Percentiles rank a stretch among this genome's conserved stretches.
Evolutionary conservation across 2,113 vertebrate genomes (phyloP).

Genomic region (Rattus rattus): DNA sequence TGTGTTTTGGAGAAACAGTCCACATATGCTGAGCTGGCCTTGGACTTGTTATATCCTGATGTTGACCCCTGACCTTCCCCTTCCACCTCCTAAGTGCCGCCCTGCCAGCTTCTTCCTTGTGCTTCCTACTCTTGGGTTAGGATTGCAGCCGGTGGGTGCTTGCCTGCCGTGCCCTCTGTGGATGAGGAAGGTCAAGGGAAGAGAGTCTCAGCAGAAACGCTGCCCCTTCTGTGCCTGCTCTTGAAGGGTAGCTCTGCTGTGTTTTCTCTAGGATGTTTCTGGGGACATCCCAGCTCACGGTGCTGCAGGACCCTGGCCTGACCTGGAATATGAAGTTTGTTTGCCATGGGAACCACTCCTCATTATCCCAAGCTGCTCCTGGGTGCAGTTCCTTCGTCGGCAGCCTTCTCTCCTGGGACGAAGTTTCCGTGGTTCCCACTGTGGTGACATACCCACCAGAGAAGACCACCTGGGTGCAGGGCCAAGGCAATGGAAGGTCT

Average conservation of each 20-base stretch:
- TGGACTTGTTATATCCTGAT: background rate
- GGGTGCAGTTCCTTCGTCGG: background rate
- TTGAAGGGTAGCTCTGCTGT: background rate
- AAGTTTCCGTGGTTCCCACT: background rate
- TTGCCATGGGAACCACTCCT: background rate
- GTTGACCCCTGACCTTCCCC: background rate
- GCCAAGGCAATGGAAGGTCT: background rate
- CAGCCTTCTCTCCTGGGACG: background rate
- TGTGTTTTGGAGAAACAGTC: background rate
- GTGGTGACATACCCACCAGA: background rate
- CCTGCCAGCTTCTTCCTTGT: too few species aligned
- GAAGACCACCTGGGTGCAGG: background rate
- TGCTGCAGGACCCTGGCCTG: background rate
- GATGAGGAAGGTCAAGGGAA: background rate
- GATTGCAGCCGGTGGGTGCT: background rate
- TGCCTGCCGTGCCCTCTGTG: accelerated
- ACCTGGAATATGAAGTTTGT: background rate
- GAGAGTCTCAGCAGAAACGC: accelerated
- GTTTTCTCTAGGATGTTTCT: background rate
- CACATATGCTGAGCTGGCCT: background rate
- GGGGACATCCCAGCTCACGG: too few species aligned
- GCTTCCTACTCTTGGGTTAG: background rate
- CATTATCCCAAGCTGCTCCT: background rate
- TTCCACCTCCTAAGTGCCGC: background rate
- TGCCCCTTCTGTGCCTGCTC: background rate